phyloP scores from a whole-genome alignment of 2,888 invertebrate genomes.

The Pollenia labialis region DNA sequence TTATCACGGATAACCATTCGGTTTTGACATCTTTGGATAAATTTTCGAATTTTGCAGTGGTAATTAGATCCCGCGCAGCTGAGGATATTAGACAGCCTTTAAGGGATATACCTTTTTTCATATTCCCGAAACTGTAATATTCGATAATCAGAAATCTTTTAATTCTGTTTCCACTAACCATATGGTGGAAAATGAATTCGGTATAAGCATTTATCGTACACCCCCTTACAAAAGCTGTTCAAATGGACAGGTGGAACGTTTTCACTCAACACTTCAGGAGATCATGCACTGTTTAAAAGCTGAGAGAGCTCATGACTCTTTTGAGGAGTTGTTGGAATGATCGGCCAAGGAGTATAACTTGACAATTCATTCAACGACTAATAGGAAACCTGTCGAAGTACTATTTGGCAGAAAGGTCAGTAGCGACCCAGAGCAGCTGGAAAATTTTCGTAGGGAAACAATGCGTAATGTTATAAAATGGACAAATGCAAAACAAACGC shows the following conservation, averaged over 20 bases:
- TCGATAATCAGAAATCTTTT: conserved; percentile 36
- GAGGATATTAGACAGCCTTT: conserved; percentile 38
- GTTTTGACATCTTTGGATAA: conserved; percentile 20
- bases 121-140: conserved; percentile 10
- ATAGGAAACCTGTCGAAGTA: conserved; percentile 40
- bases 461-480: too few relatives aligned
- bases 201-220: conserved; percentile 10
- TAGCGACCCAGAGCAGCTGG: conserved; percentile 23
- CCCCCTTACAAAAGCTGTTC: conserved; percentile 25
- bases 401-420: conserved; percentile 21
- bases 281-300: conserved; percentile 39
- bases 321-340: conserved; percentile 40
- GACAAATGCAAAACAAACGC: too few relatives aligned
- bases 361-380: conserved; percentile 27
- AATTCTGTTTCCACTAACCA: conserved; percentile 7
- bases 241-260: neutral
- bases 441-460: conserved; percentile 33
- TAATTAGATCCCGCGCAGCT: conserved; percentile 33
- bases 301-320: conserved; percentile 19
- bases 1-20: conserved; percentile 22
- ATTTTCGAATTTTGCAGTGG: conserved; percentile 42
- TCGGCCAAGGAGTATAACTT: conserved; percentile 44
- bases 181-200: conserved; percentile 15
- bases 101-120: conserved; percentile 15
- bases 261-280: conserved; percentile 45